Percentiles rank a stretch among this genome's conserved stretches.
These are phyloP conservation scores for Numida meleagris DNA, from an alignment of 2,113 vertebrate species.

Conservation along the genomic window DNA sequence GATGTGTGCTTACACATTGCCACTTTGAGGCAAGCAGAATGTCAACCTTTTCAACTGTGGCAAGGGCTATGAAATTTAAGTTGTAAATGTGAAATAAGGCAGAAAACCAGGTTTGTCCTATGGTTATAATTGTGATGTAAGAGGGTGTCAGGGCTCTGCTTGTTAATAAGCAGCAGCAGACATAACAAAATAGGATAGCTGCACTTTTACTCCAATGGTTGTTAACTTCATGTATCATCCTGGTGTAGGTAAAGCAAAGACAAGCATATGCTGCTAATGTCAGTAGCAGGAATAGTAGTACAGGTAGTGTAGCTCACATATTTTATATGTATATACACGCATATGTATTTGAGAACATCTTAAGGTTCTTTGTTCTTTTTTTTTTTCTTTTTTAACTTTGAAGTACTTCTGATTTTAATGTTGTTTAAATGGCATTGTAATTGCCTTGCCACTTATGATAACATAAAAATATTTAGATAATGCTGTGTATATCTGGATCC, in stretches of 20 bases:
- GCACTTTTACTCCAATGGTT: accelerated
- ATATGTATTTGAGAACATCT: no score
- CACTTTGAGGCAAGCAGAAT: not conserved
- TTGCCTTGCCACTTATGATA: not conserved
- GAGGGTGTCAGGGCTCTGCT: not conserved
- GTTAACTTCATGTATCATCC: not conserved
- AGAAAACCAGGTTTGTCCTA: not conserved
- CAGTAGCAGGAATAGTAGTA: not conserved
- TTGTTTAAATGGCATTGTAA: accelerated
- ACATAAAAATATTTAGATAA: not conserved
- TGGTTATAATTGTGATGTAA: not conserved
- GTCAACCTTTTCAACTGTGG: not conserved
- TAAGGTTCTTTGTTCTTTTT: no score
- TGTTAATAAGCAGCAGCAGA: not conserved
- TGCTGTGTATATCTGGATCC: not conserved
- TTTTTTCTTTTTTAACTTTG: not conserved
- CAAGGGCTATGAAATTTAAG: not conserved
- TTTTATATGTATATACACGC: not conserved
- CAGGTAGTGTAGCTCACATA: not conserved
- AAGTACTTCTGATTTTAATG: not conserved
- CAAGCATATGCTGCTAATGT: not conserved
- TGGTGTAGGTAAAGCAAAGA: not conserved
- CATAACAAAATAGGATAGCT: not conserved
- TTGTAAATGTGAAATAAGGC: not conserved
- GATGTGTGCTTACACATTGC: not conserved